Percentiles rank a stretch among this genome's conserved stretches.
These are phyloP conservation scores for Laticauda colubrina DNA, from an alignment of 2,113 vertebrate genomes.

Conservation along the genomic window DNA sequence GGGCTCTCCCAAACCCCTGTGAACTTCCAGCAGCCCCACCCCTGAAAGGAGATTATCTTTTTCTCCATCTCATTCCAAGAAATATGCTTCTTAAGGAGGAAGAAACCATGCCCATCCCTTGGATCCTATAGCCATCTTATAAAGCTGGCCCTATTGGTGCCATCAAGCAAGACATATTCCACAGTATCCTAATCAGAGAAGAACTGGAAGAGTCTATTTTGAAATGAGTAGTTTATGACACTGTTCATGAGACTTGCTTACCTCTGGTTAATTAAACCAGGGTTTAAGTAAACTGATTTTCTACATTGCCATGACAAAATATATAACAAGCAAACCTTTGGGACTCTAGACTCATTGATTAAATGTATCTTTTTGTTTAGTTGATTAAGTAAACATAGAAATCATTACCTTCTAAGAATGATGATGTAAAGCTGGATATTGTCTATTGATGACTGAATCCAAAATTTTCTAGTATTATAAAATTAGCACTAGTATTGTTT, in stretches of 20 bases:
- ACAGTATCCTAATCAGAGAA: background rate
- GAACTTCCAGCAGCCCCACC: too few species aligned
- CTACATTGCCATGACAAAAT: background rate
- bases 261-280: background rate
- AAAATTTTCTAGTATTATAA: background rate
- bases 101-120: background rate
- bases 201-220: background rate
- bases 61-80: background rate
- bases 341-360: background rate
- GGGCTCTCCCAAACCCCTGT: too few species aligned
- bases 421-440: background rate
- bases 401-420: background rate
- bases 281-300: background rate
- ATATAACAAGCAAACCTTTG: background rate
- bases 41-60: background rate
- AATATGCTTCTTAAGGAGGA: too few species aligned
- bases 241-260: background rate
- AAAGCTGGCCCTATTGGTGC: background rate
- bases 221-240: background rate
- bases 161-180: background rate
- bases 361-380: background rate
- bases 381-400: background rate
- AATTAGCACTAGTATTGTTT: background rate
- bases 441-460: background rate
- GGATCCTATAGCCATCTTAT: background rate